Percentiles rank a stretch among this genome's conserved stretches.
phyloP scores from a whole-genome alignment of 2,113 vertebrate genomes.

The Bathybates hornii region DNA sequence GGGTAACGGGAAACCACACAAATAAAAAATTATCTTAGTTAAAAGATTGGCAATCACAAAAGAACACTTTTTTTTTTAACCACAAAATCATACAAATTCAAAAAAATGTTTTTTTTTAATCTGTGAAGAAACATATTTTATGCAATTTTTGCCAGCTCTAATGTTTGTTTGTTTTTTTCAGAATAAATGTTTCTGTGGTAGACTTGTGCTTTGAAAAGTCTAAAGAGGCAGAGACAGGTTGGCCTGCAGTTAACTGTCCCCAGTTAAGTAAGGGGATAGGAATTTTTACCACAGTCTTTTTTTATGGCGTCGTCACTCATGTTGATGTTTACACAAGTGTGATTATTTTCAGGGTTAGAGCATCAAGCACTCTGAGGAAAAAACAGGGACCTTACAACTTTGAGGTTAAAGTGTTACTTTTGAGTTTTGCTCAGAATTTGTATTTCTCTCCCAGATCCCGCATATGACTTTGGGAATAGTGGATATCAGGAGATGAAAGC shows the following conservation, averaged over 20 bases:
- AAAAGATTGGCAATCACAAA: neutral
- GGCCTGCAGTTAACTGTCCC: neutral
- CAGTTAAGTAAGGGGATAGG: constrained; percentile 12
- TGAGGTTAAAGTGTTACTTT: neutral
- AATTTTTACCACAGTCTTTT: constrained; percentile 35
- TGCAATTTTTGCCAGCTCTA: neutral
- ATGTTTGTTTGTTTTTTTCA: neutral
- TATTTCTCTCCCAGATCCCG: constrained; percentile 14
- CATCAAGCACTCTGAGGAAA: neutral
- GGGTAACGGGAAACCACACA: neutral
- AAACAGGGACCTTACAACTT: too few species aligned
- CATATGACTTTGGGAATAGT: constrained; percentile 63
- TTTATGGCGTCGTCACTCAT: constrained; percentile 22
- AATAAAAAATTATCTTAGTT: neutral
- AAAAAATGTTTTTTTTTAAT: neutral
- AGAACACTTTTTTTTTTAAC: neutral
- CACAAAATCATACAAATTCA: neutral
- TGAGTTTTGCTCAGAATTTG: neutral
- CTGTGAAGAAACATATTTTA: neutral
- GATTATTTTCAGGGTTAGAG: neutral
- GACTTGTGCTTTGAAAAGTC: neutral
- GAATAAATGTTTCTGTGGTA: neutral
- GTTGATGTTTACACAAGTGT: neutral
- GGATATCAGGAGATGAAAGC: constrained; percentile 85
- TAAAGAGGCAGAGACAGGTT: neutral